Evolutionary conservation across 92 coral and sea anemone genomes (phyloP).

Genomic region (Siderastrea radians): DNA sequence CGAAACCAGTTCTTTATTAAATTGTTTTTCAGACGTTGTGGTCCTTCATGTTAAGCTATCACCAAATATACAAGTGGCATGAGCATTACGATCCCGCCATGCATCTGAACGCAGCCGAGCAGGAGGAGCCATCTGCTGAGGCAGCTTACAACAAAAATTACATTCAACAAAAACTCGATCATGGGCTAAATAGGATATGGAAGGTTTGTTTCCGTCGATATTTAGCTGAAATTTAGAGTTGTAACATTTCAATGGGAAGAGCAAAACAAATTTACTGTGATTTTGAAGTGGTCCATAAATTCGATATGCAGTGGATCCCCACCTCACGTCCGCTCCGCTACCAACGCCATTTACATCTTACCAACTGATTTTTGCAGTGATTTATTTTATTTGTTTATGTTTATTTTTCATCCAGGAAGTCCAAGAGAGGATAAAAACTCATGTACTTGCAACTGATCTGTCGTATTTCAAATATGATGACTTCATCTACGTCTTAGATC

Average conservation of each 20-base stretch:
- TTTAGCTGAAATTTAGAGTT: not conserved
- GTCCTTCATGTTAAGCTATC: slow-evolving; percentile 96
- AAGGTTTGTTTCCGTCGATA: slow-evolving; percentile 66
- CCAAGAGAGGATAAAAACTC: slow-evolving; percentile 93
- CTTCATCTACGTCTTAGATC: slow-evolving; percentile 94
- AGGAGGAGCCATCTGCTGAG: slow-evolving; percentile 87
- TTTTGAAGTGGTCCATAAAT: too few relatives aligned
- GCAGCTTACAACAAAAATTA: slow-evolving; percentile 97
- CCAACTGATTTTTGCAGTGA: not conserved
- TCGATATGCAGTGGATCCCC: too few relatives aligned
- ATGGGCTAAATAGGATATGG: slow-evolving; percentile 97
- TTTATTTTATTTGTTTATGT: not conserved
- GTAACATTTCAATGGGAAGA: too few relatives aligned
- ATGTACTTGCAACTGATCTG: slow-evolving; percentile 89
- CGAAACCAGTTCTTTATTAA: not conserved
- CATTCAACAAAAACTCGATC: slow-evolving; percentile 95
- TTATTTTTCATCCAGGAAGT: slow-evolving; percentile 74
- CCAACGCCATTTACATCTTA: too few relatives aligned
- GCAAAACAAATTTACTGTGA: too few relatives aligned
- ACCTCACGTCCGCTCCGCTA: too few relatives aligned
- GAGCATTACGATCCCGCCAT: slow-evolving; percentile 95
- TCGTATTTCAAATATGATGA: slow-evolving; percentile 97
- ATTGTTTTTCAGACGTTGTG: slow-evolving; percentile 77
- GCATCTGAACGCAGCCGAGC: slow-evolving; percentile 73
- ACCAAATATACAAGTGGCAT: slow-evolving; percentile 94